Base-by-base conservation (phyloP, 2,797 vertebrate species). In the Melopsittacus undulatus region DNA sequence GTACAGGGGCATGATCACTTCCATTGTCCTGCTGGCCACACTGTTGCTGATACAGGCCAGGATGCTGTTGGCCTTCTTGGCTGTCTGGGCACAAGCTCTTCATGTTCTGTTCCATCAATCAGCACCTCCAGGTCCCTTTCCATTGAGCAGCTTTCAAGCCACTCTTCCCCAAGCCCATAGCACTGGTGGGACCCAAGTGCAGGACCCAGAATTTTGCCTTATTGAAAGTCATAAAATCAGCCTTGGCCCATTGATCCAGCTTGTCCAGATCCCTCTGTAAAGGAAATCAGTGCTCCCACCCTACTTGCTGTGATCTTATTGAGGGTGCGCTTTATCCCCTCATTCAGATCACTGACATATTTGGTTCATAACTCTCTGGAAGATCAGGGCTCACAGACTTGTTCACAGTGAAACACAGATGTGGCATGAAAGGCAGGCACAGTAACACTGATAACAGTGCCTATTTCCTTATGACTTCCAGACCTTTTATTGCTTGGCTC, bases 1-100 rank as follows among this genome's bases (percentile, higher is more conserved):
- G n/a, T 2, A 8, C n/a, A 46, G 18, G 6, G n/a, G 7, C 7
- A 34, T 0, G 0, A 0, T 32, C 54, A 0, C 26, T 40, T 15
- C 9, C 15, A 15, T 40, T 21, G 0, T 36, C 30, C 49, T 59
- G 49, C 63, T 73, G 40, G 26, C 6, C 67, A 34, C 48, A 32
- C 4, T 1, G 20, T 0, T 14, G 27, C 40, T 70, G 57, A 48
- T 4, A 0, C 16, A 64, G 19, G 4, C 27, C 27, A 64, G 51
- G 27, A 1, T 75, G 23, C 0, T 40, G 12, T 0, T 5, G 34
- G 4, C 30, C 8, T 46, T 19, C 75, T 52, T 17, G 63, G 27
- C 3, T 52, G 42, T 0, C 14, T 61, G 91, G 23, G 10, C 34
- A n/a, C 45, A 13, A 7, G 2, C 3, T 89, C 34, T 0, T 32